Base-by-base conservation (phyloP, 2,888 invertebrate genomes). In the Phymatocera aterrima region DNA sequence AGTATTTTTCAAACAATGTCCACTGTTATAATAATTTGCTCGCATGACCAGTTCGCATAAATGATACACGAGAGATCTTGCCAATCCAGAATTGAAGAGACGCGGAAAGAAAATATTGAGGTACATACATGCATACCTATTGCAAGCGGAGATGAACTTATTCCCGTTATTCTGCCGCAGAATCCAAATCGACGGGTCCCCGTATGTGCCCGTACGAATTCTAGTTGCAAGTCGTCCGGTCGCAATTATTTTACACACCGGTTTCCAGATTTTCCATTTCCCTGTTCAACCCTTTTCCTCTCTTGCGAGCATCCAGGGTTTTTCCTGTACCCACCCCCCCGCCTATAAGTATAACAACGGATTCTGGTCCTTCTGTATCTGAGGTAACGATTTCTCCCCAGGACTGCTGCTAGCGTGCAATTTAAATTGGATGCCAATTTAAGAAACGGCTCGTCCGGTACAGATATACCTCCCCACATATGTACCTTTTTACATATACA, bases 21-120 rank as follows among this genome's bases (percentile, higher is more conserved):
- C 82, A 81, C 81, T 85, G 85, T 87, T 87, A 88, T 88, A 87
- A 88, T 88, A 87, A 88, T 88, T 88, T 87, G 87, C 85, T 84
- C 86, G 88, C 86, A 86, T 86, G 85, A 84, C 83, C 86, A 87
- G 84, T 85, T 84, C 85, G 87, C 84, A 86, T 86, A 87, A 85
- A 86, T 84, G 86, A 86, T 87, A 83, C 57, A 60, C 37, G 3
- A 60, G 54, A 18, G 12, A 21, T 12, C 8, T 18, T 37, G 34
- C 18, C 31, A 21, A 3, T 51, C 12, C 21, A 28, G 72, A 51
- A 72, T 34, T 18, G 51, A 31, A 72, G 34, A 34, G 72, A 51
- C 61, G 61, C 61, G 61, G 34, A 37, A 46, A 68, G 24, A 46
- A 68, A 40, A 28, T 15, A 2, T 5, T 2, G 24, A 12, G 12